Evolutionary conservation across 2,113 vertebrate genomes (phyloP).

Genomic region (Protobothrops mucrosquamatus): DNA sequence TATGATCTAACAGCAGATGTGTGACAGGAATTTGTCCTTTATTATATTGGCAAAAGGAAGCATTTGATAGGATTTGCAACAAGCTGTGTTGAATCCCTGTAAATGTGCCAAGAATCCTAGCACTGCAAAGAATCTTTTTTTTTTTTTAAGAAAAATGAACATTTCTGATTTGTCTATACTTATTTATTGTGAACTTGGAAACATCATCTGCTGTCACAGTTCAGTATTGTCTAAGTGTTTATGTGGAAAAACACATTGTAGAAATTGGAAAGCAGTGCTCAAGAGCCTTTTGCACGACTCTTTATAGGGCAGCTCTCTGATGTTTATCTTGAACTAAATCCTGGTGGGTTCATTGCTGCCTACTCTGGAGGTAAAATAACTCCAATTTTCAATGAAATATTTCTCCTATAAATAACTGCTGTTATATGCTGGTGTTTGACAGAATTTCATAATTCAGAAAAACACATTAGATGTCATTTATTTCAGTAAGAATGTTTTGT

Average conservation of each 20-base stretch:
- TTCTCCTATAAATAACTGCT: neutral
- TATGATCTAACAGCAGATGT: constrained; percentile 20
- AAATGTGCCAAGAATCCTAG: constrained; percentile 32
- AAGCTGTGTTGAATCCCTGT: constrained; percentile 22
- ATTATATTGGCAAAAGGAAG: constrained; percentile 51
- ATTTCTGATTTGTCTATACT: constrained; percentile 33
- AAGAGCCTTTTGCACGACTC: neutral
- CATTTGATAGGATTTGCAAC: constrained; percentile 2
- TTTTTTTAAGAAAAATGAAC: constrained; percentile 9
- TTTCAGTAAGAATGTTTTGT: neutral
- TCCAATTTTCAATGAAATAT: neutral
- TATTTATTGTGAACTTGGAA: constrained; percentile 40
- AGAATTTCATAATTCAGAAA: neutral
- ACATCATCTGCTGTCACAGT: constrained; percentile 39
- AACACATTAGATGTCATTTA: neutral
- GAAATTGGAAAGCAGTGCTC: neutral
- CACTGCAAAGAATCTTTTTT: constrained; percentile 24
- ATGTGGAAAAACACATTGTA: neutral
- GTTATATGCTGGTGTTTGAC: neutral
- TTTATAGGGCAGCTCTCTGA: neutral
- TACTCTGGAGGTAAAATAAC: neutral
- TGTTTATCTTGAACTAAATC: neutral
- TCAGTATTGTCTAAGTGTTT: neutral
- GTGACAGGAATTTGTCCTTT: constrained; percentile 29
- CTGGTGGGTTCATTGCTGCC: neutral